These are phyloP conservation scores for Halichoerus grypus DNA, from an alignment of 2,113 vertebrate genomes.

Conservation along the genomic window DNA sequence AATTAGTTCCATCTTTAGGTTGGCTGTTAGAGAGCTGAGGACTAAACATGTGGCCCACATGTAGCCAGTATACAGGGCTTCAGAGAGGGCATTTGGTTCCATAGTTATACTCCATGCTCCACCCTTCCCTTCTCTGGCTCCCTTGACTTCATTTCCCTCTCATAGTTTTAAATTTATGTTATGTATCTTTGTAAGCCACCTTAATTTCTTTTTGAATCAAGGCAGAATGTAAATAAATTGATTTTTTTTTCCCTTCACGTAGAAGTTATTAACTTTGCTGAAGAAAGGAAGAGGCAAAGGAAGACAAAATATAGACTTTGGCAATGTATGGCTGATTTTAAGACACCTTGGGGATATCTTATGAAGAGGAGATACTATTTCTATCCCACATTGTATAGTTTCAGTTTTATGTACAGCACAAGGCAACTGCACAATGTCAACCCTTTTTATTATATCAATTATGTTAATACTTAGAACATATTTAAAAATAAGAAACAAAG, in stretches of 20 bases:
- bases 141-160: background rate
- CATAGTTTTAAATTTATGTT: conserved; percentile 63
- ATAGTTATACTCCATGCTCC: background rate
- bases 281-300: conserved; percentile 34
- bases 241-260: conserved; percentile 43
- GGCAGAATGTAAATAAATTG: conserved; percentile 56
- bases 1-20: background rate
- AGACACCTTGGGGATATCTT: conserved; percentile 41
- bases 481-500: conserved; percentile 63
- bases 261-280: conserved; percentile 74
- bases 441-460: conserved; percentile 58
- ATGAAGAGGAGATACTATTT: conserved; percentile 67
- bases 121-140: background rate
- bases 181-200: conserved; percentile 59
- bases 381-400: conserved; percentile 50
- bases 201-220: conserved; percentile 73
- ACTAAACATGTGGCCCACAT: background rate
- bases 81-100: no score
- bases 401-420: conserved; percentile 57
- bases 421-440: conserved; percentile 34
- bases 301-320: conserved; percentile 67
- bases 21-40: background rate
- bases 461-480: conserved; percentile 63
- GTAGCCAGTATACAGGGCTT: background rate
- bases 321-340: conserved; percentile 64